These are phyloP conservation scores for Mimachlamys varia DNA, from an alignment of 2,888 invertebrate genomes.

Conservation along the genomic window DNA sequence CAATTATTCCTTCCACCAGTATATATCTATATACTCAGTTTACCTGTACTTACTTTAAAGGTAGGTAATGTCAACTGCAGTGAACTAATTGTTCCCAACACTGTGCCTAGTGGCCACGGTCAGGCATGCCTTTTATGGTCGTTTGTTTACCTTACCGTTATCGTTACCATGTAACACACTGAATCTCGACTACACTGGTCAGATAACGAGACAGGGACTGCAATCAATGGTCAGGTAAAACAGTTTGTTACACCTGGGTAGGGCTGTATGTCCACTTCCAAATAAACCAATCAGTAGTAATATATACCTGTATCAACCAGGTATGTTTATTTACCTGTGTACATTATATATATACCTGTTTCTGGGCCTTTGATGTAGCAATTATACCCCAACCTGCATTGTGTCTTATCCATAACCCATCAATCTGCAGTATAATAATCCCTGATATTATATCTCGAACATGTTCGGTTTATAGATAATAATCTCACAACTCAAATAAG, in stretches of 20 bases:
- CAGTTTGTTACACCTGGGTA: conserved; percentile 31
- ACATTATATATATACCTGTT: neutral
- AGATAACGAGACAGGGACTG: neutral
- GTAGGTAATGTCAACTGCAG: neutral
- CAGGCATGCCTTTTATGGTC: conserved; percentile 11
- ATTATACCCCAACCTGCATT: neutral
- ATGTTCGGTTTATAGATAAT: neutral
- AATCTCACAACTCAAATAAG: neutral
- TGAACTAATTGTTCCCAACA: neutral
- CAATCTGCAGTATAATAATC: neutral
- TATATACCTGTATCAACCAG: neutral
- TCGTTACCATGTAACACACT: conserved; percentile 9
- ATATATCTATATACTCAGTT: neutral
- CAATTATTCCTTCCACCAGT: too few relatives aligned
- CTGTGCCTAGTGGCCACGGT: neutral
- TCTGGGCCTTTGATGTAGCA: neutral
- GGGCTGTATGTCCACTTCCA: neutral
- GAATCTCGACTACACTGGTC: conserved; percentile 6
- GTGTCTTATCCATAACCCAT: conserved; percentile 2
- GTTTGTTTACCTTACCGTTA: neutral
- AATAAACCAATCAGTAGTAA: too few relatives aligned
- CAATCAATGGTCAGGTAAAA: neutral
- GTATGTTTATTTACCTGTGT: conserved; percentile 13
- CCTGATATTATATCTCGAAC: neutral
- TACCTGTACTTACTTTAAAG: neutral